Conservation (phyloP, 2,888 invertebrate species). For the Empis stercorea region DNA sequence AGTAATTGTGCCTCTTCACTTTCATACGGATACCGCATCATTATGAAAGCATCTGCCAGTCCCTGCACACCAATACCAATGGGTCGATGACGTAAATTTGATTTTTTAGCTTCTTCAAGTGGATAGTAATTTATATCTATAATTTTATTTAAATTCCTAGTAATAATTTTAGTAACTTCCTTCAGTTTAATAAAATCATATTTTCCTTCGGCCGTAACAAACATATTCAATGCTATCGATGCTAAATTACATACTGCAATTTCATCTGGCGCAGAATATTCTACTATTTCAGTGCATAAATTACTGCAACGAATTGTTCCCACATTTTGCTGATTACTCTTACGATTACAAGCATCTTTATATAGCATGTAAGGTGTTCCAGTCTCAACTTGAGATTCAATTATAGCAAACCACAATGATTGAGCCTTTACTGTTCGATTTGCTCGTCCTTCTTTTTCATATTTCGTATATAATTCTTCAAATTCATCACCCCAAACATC, state of each 20-base stretch:
- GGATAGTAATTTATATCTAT: slow-evolving; percentile 92
- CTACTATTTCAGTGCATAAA: slow-evolving; percentile 88
- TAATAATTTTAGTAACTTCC: slow-evolving; percentile 68
- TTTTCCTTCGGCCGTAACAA: slow-evolving; percentile 42
- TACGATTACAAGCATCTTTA: slow-evolving; percentile 85
- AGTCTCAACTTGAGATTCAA: slow-evolving; percentile 85
- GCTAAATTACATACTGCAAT: slow-evolving; percentile 91
- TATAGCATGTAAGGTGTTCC: slow-evolving; percentile 91
- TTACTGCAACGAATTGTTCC: slow-evolving; percentile 94
- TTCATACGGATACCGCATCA: slow-evolving; percentile 82
- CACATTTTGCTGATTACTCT: slow-evolving; percentile 89
- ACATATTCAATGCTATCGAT: slow-evolving; percentile 86
- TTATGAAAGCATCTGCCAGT: slow-evolving; percentile 82
- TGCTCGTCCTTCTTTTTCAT: slow-evolving; percentile 59
- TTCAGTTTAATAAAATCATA: slow-evolving; percentile 76
- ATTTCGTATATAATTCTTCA: slow-evolving; percentile 66
- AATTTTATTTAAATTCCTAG: slow-evolving; percentile 81
- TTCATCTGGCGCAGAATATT: slow-evolving; percentile 78
- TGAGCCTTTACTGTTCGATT: slow-evolving; percentile 60
- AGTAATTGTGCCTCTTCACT: slow-evolving; percentile 66
- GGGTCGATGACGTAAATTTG: slow-evolving; percentile 69
- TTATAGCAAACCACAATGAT: slow-evolving; percentile 77
- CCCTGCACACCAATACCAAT: slow-evolving; percentile 89
- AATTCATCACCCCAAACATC: slow-evolving; percentile 90
- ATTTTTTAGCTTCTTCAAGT: slow-evolving; percentile 63